Conservation (phyloP, 2,888 invertebrate species). For the Hipparchia semele region DNA sequence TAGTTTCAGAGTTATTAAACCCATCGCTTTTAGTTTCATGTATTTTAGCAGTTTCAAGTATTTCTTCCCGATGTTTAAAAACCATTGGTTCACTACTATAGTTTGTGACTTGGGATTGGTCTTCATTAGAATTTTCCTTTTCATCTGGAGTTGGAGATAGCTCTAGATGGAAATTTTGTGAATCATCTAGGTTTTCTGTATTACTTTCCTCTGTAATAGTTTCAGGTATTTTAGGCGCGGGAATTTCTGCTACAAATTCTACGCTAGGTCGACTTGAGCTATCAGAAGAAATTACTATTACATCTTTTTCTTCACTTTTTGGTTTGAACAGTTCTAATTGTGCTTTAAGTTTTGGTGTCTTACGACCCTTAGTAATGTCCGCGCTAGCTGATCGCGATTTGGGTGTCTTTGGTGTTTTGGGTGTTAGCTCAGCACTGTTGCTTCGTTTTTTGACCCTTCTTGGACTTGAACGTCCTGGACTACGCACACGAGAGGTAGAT, state of each 20-base stretch:
- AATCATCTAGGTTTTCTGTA: constrained; percentile 63
- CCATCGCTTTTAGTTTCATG: constrained; percentile 64
- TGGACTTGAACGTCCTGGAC: constrained; percentile 66
- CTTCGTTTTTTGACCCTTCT: constrained; percentile 64
- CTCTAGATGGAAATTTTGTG: constrained; percentile 69
- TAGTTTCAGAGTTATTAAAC: constrained; percentile 60
- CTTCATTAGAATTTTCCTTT: constrained; percentile 41
- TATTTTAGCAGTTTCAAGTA: constrained; percentile 54
- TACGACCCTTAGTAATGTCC: constrained; percentile 59
- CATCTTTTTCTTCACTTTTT: constrained; percentile 36
- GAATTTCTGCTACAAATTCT: constrained; percentile 61
- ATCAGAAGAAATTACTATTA: constrained; percentile 44
- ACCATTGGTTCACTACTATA: constrained; percentile 63
- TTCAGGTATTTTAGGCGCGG: constrained; percentile 53
- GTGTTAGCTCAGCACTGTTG: constrained; percentile 66
- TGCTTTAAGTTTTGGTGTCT: constrained; percentile 54
- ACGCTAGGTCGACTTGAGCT: constrained; percentile 56
- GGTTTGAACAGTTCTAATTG: constrained; percentile 48
- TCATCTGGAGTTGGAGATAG: constrained; percentile 63
- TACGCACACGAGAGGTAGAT: constrained; percentile 62
- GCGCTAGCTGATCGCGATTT: constrained; percentile 69
- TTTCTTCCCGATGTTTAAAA: constrained; percentile 58
- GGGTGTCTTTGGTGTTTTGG: constrained; percentile 67
- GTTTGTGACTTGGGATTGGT: constrained; percentile 45
- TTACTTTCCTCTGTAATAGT: constrained; percentile 59